Base-by-base conservation (phyloP, 1,140 invertebrate genomes). In the Tetragnatha versicolor region DNA sequence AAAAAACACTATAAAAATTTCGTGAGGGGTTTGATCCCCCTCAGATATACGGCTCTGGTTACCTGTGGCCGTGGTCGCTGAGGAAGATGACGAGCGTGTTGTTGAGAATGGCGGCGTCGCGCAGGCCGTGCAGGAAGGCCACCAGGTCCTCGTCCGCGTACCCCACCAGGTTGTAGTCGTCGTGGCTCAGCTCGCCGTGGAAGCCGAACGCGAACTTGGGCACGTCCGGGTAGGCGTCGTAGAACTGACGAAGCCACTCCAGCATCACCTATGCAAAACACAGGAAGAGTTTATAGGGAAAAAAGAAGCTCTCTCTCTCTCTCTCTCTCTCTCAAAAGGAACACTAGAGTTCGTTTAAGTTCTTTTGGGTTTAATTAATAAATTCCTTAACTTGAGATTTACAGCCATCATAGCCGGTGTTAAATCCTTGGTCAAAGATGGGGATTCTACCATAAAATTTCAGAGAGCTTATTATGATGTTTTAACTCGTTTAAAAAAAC, bases 51-150 rank as follows among this genome's bases (percentile, higher is more conserved):
- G n/a, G n/a, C n/a, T n/a, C n/a, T n/a, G 29, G 25, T 69, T 81
- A 93, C 91, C 93, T 91, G 79, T 93, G 91, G 14, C 94, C 94
- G 86, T 96, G 94, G 87, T 97, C 94, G 22, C 93, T 92, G 92
- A 96, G 93, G 2, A 96, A 83, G 49, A 96, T 90, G 1, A 97
- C 85, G 73, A 96, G 82, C 0, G 94, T 94, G 81, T 95, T 90
- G 81, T 95, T 91, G 0, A 94, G 86, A 53, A 79, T 53, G 6
- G 81, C 79, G 22, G 39, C 31, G 22, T 76, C 45, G 20, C 82
- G 22, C n/a, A 85, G 86, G 37, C 86, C 83, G 60, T 87, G 85
- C 2, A 94, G 82, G 87, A 92, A 92, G 1, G 90, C 86, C 10
- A 89, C 87, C 7, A 92, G 85, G 84, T 93, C 93, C 2, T 91